Conservation (phyloP, 2,888 invertebrate genomes). For the Sesia bembeciformis region DNA sequence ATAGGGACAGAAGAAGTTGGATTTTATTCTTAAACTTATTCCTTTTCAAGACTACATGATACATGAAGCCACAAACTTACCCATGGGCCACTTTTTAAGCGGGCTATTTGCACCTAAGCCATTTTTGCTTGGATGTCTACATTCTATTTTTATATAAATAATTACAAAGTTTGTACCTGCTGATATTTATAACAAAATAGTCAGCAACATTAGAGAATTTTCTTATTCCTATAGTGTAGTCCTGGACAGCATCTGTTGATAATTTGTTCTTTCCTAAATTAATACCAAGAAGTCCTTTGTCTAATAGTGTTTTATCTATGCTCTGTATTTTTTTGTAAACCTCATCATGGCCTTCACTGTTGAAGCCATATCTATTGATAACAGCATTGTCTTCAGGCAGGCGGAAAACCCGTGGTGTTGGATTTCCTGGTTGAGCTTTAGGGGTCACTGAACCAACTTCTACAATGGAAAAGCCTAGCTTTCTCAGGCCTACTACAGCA, state of each 20-base stretch:
- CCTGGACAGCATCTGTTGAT: conserved; percentile 81
- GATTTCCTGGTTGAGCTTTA: conserved; percentile 92
- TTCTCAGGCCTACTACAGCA: conserved; percentile 85
- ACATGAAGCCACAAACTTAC: background rate
- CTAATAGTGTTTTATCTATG: conserved; percentile 67
- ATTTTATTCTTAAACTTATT: too few relatives aligned
- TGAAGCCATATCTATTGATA: conserved; percentile 93
- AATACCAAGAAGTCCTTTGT: conserved; percentile 85
- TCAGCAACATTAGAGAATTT: conserved; percentile 90
- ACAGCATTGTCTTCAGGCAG: conserved; percentile 88
- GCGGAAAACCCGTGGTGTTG: conserved; percentile 93
- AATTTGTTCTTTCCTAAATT: conserved; percentile 97
- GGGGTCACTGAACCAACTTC: conserved; percentile 98
- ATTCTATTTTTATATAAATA: background rate
- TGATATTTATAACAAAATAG: conserved; percentile 97
- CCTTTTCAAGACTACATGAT: too few relatives aligned
- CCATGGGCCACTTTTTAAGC: too few relatives aligned
- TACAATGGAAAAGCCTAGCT: conserved; percentile 94
- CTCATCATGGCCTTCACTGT: conserved; percentile 91
- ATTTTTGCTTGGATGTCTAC: background rate
- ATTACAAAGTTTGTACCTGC: conserved; percentile 70
- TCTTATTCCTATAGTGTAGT: conserved; percentile 90
- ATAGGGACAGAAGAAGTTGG: too few relatives aligned
- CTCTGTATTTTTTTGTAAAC: conserved; percentile 79
- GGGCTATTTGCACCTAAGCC: background rate